Evolutionary conservation across 2,113 vertebrate genomes (phyloP).

Genomic region (Alethe castanea): DNA sequence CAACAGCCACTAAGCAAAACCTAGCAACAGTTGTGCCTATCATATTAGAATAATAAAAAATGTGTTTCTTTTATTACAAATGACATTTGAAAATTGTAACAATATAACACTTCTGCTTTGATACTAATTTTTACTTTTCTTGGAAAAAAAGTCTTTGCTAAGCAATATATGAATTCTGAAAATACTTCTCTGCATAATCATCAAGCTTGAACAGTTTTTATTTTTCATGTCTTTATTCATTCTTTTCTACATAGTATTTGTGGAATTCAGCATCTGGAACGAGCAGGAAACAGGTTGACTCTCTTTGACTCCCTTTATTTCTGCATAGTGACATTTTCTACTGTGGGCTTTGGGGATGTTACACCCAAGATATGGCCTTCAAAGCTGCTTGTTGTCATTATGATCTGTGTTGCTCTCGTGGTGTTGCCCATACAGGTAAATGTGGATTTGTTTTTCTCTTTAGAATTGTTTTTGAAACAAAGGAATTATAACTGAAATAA

Average conservation of each 20-base stretch:
- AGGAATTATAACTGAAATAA: neutral
- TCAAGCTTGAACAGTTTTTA: constrained; percentile 12
- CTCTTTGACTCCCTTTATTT: constrained; percentile 88
- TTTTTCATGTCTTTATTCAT: constrained; percentile 43
- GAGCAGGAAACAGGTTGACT: constrained; percentile 81
- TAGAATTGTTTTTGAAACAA: neutral
- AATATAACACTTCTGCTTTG: neutral
- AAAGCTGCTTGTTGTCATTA: constrained; percentile 86
- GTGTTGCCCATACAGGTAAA: constrained; percentile 86
- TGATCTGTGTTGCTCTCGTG: constrained; percentile 87
- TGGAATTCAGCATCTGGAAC: constrained; percentile 86
- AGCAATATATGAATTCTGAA: constrained; percentile 5
- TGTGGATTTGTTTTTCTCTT: neutral
- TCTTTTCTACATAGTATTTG: constrained; percentile 78
- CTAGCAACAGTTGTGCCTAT: neutral
- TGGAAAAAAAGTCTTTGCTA: neutral
- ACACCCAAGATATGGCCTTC: constrained; percentile 86
- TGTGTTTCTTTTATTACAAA: neutral
- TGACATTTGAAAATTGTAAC: neutral
- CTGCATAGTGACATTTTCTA: constrained; percentile 89
- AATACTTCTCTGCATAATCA: neutral
- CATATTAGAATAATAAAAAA: neutral
- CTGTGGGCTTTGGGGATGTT: constrained; percentile 87
- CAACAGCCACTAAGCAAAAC: constrained; percentile 18
- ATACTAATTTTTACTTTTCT: neutral